Evolutionary conservation across 2,113 vertebrate species (phyloP).

Genomic region (Rattus norvegicus): GRCr8 NC_086022.1:37477501-37478000

Average conservation of each 20-base stretch:
- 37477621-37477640: constrained; percentile 1
- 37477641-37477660: constrained; percentile 24
- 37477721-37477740: constrained; percentile 32
- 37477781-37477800: constrained; percentile 27
- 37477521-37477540: too few relatives aligned
- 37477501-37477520: background rate
- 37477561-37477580: constrained; percentile 42
- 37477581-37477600: constrained; percentile 15
- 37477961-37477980: background rate
- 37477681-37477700: constrained; percentile 42
- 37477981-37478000: constrained; percentile 14
- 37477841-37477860: constrained; percentile 33
- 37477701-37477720: constrained; percentile 37
- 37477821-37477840: background rate
- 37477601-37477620: constrained; percentile 1
- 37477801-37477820: constrained; percentile 16
- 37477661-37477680: background rate
- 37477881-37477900: background rate
- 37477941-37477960: background rate
- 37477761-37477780: constrained; percentile 41
- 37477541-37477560: background rate
- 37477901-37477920: background rate
- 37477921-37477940: background rate
- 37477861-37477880: constrained; percentile 24
- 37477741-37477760: constrained; percentile 40